Evolutionary conservation across 2,888 invertebrate genomes (phyloP).

Genomic region (Trissonchulus latispiculum): DNA sequence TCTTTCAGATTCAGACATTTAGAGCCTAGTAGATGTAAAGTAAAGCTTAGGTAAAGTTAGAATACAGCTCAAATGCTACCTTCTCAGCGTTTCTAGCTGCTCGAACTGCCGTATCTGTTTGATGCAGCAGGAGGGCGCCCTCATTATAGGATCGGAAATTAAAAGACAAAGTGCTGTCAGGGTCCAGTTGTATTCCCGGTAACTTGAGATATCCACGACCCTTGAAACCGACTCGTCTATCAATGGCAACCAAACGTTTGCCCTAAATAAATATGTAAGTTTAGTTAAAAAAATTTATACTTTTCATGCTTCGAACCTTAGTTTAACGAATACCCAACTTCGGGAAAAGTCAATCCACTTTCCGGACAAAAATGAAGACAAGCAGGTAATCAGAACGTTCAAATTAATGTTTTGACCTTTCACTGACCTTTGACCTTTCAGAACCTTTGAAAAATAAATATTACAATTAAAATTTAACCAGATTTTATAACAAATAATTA

Average conservation of each 20-base stretch:
- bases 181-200: constrained; percentile 34
- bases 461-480: too few relatives aligned
- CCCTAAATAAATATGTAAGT: too few relatives aligned
- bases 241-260: neutral
- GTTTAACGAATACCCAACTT: too few relatives aligned
- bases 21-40: neutral
- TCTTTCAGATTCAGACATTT: too few relatives aligned
- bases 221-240: constrained; percentile 35
- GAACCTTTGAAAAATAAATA: too few relatives aligned
- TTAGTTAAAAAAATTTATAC: too few relatives aligned
- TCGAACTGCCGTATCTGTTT: constrained; percentile 28
- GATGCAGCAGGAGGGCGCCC: constrained; percentile 45
- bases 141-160: constrained; percentile 44
- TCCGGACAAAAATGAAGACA: too few relatives aligned
- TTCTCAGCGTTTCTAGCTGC: constrained; percentile 17
- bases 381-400: too few relatives aligned
- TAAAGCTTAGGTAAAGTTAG: neutral
- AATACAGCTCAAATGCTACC: neutral
- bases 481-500: too few relatives aligned
- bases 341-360: too few relatives aligned
- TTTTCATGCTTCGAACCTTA: constrained; percentile 4
- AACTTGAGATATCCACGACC: constrained; percentile 39
- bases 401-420: too few relatives aligned
- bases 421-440: too few relatives aligned
- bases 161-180: constrained; percentile 42